A percentile compares a stretch with the other conserved stretches of the same genome.
These are phyloP conservation scores for Pteronura brasiliensis DNA, from an alignment of 2,113 vertebrate species.

Conservation along the genomic window DNA sequence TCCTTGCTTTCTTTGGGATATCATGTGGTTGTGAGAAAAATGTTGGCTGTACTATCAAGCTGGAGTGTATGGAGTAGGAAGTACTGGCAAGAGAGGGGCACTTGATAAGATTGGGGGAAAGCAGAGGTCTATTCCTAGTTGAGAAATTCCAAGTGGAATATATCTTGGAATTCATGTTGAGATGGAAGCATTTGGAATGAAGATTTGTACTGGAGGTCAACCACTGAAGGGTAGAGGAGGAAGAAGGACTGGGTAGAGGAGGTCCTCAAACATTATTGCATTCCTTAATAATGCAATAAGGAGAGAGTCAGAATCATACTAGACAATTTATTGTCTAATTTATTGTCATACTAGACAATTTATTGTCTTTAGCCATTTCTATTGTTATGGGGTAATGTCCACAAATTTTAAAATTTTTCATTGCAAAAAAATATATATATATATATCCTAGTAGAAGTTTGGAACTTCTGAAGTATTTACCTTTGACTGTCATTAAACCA, in stretches of 20 bases:
- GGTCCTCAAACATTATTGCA: no score
- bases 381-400: background rate
- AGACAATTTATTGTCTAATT: no score
- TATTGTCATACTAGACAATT: background rate
- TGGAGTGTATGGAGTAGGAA: background rate
- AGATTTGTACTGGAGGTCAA: no score
- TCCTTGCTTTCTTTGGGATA: no score
- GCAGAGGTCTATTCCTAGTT: background rate
- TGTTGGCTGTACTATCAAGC: background rate
- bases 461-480: background rate
- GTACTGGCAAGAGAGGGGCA: background rate
- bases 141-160: background rate
- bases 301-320: background rate
- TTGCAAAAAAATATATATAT: background rate
- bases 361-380: background rate
- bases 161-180: no score
- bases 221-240: no score
- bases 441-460: background rate
- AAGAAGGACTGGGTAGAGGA: no score
- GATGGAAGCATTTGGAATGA: no score
- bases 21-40: background rate
- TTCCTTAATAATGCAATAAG: background rate
- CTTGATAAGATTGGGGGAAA: background rate
- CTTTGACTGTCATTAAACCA: background rate
- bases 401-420: background rate